phyloP scores from a whole-genome alignment of 1,140 invertebrate genomes.

The Stegodyphus dumicola region DNA sequence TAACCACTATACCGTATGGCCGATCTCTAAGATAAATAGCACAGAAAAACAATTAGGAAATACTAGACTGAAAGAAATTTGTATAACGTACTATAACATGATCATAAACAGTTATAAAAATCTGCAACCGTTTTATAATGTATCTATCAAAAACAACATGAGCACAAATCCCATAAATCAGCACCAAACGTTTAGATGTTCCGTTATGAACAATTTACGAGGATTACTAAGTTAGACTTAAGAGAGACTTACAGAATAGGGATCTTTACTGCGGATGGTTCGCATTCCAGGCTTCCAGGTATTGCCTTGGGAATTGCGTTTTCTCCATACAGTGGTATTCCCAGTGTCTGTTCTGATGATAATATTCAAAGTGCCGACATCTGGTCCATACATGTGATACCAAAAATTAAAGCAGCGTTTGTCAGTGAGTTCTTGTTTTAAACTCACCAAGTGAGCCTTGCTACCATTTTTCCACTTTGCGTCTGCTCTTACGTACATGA shows the following conservation, averaged over 20 bases:
- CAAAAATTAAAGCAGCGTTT: slow-evolving; percentile 61
- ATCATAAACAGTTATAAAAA: no score
- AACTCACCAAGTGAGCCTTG: slow-evolving; percentile 45
- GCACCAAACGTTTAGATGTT: no score
- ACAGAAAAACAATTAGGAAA: no score
- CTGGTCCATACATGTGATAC: slow-evolving; percentile 64
- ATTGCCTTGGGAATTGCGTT: slow-evolving; percentile 50
- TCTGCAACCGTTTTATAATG: no score
- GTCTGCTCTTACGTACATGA: slow-evolving; percentile 25
- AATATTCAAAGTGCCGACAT: slow-evolving; percentile 62
- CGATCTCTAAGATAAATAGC: no score
- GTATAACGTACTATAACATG: no score
- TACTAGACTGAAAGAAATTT: no score
- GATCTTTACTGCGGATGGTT: slow-evolving; percentile 17
- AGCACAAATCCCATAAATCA: no score
- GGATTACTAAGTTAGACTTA: no score
- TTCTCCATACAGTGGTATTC: slow-evolving; percentile 48
- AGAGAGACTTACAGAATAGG: slow-evolving; percentile 13
- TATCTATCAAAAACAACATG: no score
- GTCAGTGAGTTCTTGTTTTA: slow-evolving; percentile 22
- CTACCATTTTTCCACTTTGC: neutral
- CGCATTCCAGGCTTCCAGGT: slow-evolving; percentile 30
- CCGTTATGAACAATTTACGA: no score
- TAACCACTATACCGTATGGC: no score
- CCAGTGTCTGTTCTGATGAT: slow-evolving; percentile 7